These are phyloP conservation scores for Microtus montanus DNA, from an alignment of 2,113 vertebrate species.

Conservation along the genomic window DNA sequence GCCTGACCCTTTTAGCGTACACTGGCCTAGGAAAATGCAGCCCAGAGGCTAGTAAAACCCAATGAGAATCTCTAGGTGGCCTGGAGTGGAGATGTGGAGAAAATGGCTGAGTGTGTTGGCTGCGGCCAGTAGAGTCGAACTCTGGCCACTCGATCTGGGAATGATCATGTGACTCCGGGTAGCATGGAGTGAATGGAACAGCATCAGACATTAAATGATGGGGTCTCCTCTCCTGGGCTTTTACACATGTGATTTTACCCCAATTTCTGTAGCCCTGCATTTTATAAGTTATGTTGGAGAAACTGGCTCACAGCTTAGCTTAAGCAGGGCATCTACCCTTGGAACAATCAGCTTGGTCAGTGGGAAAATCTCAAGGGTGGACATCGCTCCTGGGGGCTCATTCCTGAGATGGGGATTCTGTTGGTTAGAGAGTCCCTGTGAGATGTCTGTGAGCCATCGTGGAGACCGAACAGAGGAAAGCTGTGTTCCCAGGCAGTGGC, in stretches of 20 bases:
- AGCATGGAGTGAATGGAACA: neutral
- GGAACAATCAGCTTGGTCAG: too few relatives aligned
- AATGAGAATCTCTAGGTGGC: neutral
- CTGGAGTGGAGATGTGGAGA: neutral
- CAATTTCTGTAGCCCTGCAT: neutral
- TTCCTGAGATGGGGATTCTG: neutral
- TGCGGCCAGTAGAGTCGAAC: neutral
- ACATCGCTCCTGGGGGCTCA: neutral
- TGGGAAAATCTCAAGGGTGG: neutral
- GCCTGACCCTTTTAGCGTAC: neutral
- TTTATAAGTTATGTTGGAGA: neutral
- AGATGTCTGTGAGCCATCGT: neutral
- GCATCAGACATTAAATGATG: neutral
- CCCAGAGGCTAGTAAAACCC: neutral
- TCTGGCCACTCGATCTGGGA: neutral
- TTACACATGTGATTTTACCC: fast-evolving
- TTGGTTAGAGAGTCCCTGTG: neutral
- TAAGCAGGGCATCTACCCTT: fast-evolving
- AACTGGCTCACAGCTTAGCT: neutral
- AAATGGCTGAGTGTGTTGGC: neutral
- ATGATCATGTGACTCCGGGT: neutral
- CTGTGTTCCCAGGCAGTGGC: neutral
- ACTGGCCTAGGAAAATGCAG: neutral
- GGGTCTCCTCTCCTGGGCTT: neutral
- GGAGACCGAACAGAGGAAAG: neutral